Base-by-base conservation (phyloP, 1,140 invertebrate species). In the Lepidurus arcticus region DNA sequence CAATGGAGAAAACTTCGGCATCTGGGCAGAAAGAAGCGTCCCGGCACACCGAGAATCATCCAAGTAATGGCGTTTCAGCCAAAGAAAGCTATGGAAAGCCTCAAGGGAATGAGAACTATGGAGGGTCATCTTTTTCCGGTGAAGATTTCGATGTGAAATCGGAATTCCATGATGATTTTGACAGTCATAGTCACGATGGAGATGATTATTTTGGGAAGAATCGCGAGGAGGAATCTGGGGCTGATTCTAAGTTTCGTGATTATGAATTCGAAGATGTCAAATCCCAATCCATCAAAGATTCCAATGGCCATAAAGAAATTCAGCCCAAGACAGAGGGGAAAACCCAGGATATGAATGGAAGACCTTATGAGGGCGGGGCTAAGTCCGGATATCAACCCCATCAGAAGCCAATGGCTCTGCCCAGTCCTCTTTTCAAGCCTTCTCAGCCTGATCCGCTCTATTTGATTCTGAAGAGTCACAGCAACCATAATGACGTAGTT, bases 361-460 rank as follows among this genome's bases (percentile, higher is more conserved):
- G 21, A 65, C 8, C 8, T 21, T 0, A 65, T 21, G 53, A 5
- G 13, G 13, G n/a, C 7, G n/a, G 53, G 8, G 53, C 9, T 4
- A 65, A 65, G 2, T 5, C 9, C 13, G 53, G 21, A 8, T 65
- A 65, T 16, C 8, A 21, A n/a, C 5, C 9, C 5, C n/a, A 13
- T n/a, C 16, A 65, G 53, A 65, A 65, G 21, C 4, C 16, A 7
- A 6, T 65, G 53, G 53, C 13, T 1, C 53, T n/a, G n/a, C 53
- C 53, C 21, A 7, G 16, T 13, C 16, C 53, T n/a, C 16, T 16
- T 65, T 65, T 65, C 21, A 65, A 65, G 53, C n/a, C 53, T 65
- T 65, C 53, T 65, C 53, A 65, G 13, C n/a, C n/a, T 65, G 53
- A 65, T 65, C 53, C 53, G 53, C 53, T 65, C 21, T 65, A n/a